These are phyloP conservation scores for Metacarcinus magister DNA, from an alignment of 2,888 invertebrate genomes.

Conservation along the genomic window DNA sequence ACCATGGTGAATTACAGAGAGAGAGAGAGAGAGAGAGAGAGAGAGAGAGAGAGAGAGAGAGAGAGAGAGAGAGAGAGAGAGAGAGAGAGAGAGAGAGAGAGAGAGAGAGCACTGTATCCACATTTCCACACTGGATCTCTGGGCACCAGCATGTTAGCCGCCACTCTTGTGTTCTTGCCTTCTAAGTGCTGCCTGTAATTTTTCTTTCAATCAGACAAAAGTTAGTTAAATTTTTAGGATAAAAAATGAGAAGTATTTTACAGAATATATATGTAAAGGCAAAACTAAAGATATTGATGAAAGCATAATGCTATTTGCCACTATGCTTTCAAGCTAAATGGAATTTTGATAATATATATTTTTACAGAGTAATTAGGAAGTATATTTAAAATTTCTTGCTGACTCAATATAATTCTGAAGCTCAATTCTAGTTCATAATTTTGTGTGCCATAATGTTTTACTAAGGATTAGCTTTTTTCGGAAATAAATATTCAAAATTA, in stretches of 20 bases:
- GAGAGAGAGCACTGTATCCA: background rate
- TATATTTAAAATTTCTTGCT: background rate
- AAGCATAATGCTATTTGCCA: background rate
- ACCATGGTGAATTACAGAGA: background rate
- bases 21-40: slow-evolving; percentile 19
- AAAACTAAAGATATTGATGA: background rate
- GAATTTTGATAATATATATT: slow-evolving; percentile 13
- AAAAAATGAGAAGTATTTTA: background rate
- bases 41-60: slow-evolving; percentile 56
- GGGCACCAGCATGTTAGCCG: background rate
- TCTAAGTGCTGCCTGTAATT: background rate
- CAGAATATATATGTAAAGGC: background rate
- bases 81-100: background rate
- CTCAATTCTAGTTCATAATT: background rate
- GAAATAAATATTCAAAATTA: slow-evolving; percentile 65
- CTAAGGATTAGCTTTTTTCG: background rate
- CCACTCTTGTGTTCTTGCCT: background rate
- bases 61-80: slow-evolving; percentile 31
- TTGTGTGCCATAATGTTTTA: slow-evolving; percentile 62
- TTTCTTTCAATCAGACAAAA: background rate
- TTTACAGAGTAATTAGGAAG: background rate
- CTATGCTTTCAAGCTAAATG: background rate
- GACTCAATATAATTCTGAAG: background rate
- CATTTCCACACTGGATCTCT: background rate
- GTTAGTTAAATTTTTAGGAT: background rate